Conservation (phyloP, 2,888 invertebrate genomes). For the Lasioglossum figueresi region DNA sequence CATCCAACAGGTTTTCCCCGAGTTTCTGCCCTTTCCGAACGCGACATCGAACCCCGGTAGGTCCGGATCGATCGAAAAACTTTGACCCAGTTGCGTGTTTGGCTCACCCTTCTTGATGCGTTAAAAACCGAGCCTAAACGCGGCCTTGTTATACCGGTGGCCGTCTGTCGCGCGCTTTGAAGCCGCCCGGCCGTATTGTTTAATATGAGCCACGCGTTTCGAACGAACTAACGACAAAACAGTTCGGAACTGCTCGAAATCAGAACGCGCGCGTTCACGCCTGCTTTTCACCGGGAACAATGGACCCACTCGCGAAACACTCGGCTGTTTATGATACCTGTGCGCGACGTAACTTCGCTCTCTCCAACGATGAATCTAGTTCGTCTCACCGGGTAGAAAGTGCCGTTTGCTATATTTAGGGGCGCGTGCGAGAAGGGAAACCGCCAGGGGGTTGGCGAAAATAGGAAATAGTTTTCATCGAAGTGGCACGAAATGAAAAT, state of each 20-base stretch:
- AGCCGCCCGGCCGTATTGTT: slow-evolving; percentile 23
- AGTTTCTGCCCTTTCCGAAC: background rate
- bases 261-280: slow-evolving; percentile 43
- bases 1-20: slow-evolving; percentile 33
- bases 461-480: background rate
- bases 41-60: slow-evolving; percentile 32
- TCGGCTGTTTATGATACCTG: slow-evolving; percentile 48
- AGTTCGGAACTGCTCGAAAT: slow-evolving; percentile 44
- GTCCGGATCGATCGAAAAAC: slow-evolving; percentile 59
- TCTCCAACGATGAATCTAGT: slow-evolving; percentile 36
- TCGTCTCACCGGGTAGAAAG: slow-evolving; percentile 54
- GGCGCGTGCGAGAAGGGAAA: background rate
- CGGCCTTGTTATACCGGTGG: background rate
- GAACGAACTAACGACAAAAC: slow-evolving; percentile 34
- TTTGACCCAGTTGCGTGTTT: slow-evolving; percentile 53
- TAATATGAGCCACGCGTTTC: slow-evolving; percentile 4
- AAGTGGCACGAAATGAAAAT: slow-evolving; percentile 1
- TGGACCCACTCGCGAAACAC: slow-evolving; percentile 40
- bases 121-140: slow-evolving; percentile 31
- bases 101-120: slow-evolving; percentile 39
- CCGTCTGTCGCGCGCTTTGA: background rate
- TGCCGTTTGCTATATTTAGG: slow-evolving; percentile 33
- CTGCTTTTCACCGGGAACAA: slow-evolving; percentile 57
- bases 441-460: background rate
- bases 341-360: slow-evolving; percentile 60